These are phyloP conservation scores for Stylophora pistillata DNA, from an alignment of 64 coral and sea anemone genomes.

Conservation along the genomic window DNA sequence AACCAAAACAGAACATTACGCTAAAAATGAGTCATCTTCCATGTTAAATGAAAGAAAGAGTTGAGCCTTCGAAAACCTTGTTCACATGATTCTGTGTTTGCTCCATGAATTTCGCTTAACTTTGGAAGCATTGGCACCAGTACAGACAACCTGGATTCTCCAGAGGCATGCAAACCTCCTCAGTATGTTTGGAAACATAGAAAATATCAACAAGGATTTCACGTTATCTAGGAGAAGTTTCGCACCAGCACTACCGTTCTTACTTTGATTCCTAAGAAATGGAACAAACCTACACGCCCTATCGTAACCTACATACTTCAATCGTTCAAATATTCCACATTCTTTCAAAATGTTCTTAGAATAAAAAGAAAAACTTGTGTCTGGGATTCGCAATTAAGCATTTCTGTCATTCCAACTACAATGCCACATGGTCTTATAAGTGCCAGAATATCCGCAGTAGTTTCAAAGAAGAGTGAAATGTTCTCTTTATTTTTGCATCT, in stretches of 20 bases:
- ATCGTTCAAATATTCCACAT: constrained; percentile 21
- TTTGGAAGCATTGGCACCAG: constrained; percentile 31
- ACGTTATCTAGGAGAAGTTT: constrained; percentile 47
- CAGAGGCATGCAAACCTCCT: constrained; percentile 64
- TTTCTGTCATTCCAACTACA: constrained; percentile 66
- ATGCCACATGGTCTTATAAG: constrained; percentile 68
- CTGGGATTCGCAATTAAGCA: constrained; percentile 64
- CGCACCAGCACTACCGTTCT: constrained; percentile 65
- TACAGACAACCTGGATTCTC: constrained; percentile 53
- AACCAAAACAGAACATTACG: constrained; percentile 65
- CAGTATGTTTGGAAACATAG: constrained; percentile 77
- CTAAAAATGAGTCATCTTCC: constrained; percentile 73
- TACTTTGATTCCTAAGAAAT: constrained; percentile 44
- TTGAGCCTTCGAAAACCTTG: constrained; percentile 61
- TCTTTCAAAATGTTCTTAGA: constrained; percentile 42
- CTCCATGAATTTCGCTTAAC: constrained; percentile 44
- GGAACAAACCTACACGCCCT: constrained; percentile 65
- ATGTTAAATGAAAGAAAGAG: constrained; percentile 45
- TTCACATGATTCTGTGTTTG: constrained; percentile 79
- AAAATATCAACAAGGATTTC: constrained; percentile 75
- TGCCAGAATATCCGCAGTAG: constrained; percentile 62
- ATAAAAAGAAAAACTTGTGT: constrained; percentile 68
- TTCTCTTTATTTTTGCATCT: background rate
- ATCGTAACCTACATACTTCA: constrained; percentile 68
- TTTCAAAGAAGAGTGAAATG: constrained; percentile 46